Evolutionary conservation across 30 jellyfish, hydroid and myxozoan species (phyloP).

Genomic region (Aurelia sp.): DNA sequence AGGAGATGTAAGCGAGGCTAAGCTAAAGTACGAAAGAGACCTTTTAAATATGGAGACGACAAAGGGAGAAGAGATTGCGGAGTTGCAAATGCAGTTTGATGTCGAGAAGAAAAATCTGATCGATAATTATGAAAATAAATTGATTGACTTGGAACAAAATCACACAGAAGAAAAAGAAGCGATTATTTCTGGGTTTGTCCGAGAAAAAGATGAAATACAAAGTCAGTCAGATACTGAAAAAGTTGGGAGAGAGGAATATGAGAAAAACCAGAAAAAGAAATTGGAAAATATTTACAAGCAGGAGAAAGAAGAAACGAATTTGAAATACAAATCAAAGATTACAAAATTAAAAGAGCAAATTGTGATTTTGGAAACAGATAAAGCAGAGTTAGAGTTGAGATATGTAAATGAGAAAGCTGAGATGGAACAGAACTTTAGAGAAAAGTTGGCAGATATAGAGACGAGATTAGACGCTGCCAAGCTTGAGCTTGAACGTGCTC

Average conservation of each 20-base stretch:
- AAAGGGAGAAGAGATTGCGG: conserved; percentile 69
- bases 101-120: conserved; percentile 61
- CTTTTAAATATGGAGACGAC: conserved; percentile 52
- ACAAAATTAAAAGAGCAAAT: conserved; percentile 93
- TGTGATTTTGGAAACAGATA: conserved; percentile 91
- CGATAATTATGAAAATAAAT: conserved; percentile 51
- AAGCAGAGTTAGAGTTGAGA: conserved; percentile 72
- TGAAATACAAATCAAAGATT: conserved; percentile 70
- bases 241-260: conserved; percentile 39
- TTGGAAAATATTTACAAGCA: conserved; percentile 74
- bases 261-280: conserved; percentile 64
- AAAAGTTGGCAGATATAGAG: conserved; percentile 77
- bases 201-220: conserved; percentile 66
- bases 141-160: conserved; percentile 27
- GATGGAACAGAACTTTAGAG: conserved; percentile 90
- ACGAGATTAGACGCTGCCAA: conserved; percentile 52
- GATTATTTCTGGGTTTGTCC: conserved; percentile 59
- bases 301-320: conserved; percentile 91
- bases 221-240: conserved; percentile 76
- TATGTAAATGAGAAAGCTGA: conserved; percentile 94
- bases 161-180: conserved; percentile 62
- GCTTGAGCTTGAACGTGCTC: conserved; percentile 51
- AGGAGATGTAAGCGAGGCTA: conserved; percentile 61
- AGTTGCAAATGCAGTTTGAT: conserved; percentile 58
- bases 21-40: conserved; percentile 66